Percentiles rank a stretch among this genome's conserved stretches.
Evolutionary conservation across 2,888 invertebrate species (phyloP).

Genomic region (Ceriagrion tenellum): DNA sequence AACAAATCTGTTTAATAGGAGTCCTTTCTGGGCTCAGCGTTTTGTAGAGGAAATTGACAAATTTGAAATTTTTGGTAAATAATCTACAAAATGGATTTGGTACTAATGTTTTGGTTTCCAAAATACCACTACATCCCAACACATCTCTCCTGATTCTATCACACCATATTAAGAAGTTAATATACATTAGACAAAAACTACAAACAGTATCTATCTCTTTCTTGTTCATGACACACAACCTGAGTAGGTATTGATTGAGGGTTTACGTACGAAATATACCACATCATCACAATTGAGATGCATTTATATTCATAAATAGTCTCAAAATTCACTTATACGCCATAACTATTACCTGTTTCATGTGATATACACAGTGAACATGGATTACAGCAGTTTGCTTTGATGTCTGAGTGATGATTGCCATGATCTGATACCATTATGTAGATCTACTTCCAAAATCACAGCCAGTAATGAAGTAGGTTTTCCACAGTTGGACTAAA

Average conservation of each 20-base stretch:
- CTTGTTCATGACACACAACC: constrained; percentile 67
- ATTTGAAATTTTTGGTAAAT: constrained; percentile 62
- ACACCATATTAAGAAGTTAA: constrained; percentile 66
- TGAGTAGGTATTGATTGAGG: constrained; percentile 67
- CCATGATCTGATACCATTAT: constrained; percentile 61
- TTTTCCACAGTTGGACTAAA: background rate
- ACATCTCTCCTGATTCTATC: constrained; percentile 66
- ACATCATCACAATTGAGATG: constrained; percentile 55
- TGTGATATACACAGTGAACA: constrained; percentile 46
- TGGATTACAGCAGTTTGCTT: constrained; percentile 23
- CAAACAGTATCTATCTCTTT: constrained; percentile 68
- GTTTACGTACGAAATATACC: constrained; percentile 66
- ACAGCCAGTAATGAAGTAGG: constrained; percentile 40
- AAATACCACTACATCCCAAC: constrained; percentile 67
- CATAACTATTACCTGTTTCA: constrained; percentile 32
- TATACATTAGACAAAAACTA: constrained; percentile 68
- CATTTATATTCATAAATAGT: constrained; percentile 62
- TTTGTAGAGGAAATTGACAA: constrained; percentile 64
- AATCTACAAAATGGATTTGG: constrained; percentile 66
- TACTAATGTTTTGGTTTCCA: constrained; percentile 65
- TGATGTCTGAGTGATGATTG: constrained; percentile 46
- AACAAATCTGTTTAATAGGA: background rate
- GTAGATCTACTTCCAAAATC: constrained; percentile 58
- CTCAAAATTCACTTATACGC: constrained; percentile 57
- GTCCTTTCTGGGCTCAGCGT: constrained; percentile 33